phyloP scores from a whole-genome alignment of 1,140 invertebrate genomes.

The Zaprionus nigranus region DNA sequence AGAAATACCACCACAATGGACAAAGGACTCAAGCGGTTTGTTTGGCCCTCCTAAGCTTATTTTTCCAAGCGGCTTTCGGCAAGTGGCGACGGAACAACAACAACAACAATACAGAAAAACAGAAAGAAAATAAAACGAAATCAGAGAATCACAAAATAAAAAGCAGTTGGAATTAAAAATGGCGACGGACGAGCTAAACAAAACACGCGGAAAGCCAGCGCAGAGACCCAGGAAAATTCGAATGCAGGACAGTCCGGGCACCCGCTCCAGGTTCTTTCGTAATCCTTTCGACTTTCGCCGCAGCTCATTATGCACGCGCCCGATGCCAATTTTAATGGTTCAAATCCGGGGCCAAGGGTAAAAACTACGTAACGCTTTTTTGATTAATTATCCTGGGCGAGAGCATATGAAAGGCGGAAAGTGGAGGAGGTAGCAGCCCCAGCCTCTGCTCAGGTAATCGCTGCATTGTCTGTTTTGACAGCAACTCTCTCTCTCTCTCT shows the following conservation, averaged over 20 bases:
- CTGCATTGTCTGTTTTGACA: conserved; percentile 81
- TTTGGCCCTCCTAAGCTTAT: conserved; percentile 78
- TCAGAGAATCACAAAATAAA: conserved; percentile 62
- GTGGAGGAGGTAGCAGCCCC: not conserved
- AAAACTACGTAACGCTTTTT: conserved; percentile 52
- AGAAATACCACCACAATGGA: conserved; percentile 50
- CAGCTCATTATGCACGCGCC: conserved; percentile 71
- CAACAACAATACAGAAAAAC: not conserved
- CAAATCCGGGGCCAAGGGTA: conserved; percentile 61
- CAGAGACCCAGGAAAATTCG: conserved; percentile 55
- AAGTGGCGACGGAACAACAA: conserved; percentile 39
- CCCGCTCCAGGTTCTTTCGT: not conserved
- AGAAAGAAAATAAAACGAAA: conserved; percentile 69
- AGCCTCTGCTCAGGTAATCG: conserved; percentile 63
- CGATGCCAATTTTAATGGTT: conserved; percentile 72
- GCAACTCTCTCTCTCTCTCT: not conserved
- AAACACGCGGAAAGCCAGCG: conserved; percentile 52
- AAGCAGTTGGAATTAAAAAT: conserved; percentile 75
- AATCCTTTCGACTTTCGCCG: conserved; percentile 65
- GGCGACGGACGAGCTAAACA: conserved; percentile 41
- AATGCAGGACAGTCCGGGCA: conserved; percentile 41
- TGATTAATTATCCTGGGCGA: conserved; percentile 79
- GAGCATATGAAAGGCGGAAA: conserved; percentile 47
- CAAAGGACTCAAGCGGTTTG: conserved; percentile 63
- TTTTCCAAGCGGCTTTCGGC: conserved; percentile 67